These are phyloP conservation scores for Baccha elongata DNA, from an alignment of 2,888 invertebrate species.

Conservation along the genomic window DNA sequence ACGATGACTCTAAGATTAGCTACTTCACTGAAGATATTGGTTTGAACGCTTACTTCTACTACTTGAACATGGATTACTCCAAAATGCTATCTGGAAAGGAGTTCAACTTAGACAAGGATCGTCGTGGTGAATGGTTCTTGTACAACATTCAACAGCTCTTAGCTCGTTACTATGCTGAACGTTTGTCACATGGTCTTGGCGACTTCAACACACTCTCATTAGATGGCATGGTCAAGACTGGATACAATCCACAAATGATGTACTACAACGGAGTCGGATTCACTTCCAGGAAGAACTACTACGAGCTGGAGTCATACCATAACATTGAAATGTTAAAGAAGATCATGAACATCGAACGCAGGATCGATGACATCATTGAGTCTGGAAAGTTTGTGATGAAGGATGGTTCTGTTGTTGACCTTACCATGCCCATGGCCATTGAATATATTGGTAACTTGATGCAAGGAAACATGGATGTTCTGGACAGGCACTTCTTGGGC, in stretches of 20 bases:
- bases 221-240: conserved; percentile 84
- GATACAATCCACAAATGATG: conserved; percentile 86
- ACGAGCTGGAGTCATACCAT: conserved; percentile 82
- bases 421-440: conserved; percentile 82
- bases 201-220: conserved; percentile 85
- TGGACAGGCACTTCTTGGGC: conserved; percentile 77
- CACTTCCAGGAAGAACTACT: conserved; percentile 85
- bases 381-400: conserved; percentile 80
- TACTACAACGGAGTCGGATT: conserved; percentile 87
- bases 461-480: conserved; percentile 83
- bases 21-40: conserved; percentile 89
- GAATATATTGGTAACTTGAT: conserved; percentile 84
- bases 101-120: conserved; percentile 83
- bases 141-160: conserved; percentile 87
- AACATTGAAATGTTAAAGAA: conserved; percentile 78
- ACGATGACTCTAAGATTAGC: conserved; percentile 85
- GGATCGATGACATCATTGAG: conserved; percentile 83
- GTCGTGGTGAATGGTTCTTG: conserved; percentile 87
- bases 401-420: conserved; percentile 77
- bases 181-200: conserved; percentile 86
- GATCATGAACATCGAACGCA: conserved; percentile 79
- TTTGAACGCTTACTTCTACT: conserved; percentile 87
- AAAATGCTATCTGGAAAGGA: conserved; percentile 86
- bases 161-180: conserved; percentile 88
- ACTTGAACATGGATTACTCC: conserved; percentile 85